A percentile compares a stretch with the other conserved stretches of the same genome.
Conservation (phyloP, 2,113 vertebrate genomes). For the Pristiophorus japonicus region DNA sequence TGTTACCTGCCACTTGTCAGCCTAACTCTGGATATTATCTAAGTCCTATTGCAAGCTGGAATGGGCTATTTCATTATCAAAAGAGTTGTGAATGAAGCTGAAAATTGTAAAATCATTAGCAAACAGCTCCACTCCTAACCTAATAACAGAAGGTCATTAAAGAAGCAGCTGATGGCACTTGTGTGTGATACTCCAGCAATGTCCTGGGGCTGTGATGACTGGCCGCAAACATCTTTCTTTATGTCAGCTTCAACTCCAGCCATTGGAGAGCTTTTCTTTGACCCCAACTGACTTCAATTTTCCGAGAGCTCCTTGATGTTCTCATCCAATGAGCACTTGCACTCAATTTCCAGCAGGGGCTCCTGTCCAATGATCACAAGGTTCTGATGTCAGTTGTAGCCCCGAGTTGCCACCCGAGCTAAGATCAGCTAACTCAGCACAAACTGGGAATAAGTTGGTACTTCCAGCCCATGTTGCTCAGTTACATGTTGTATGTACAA, state of each 20-base stretch:
- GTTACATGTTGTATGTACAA: neutral
- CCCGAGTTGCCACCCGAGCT: neutral
- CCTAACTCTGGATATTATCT: too few species aligned
- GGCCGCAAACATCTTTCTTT: neutral
- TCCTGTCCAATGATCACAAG: neutral
- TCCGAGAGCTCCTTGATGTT: neutral
- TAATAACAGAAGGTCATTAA: too few species aligned
- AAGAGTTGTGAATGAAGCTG: too few species aligned
- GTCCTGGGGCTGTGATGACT: neutral
- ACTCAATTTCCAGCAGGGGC: neutral
- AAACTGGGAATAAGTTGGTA: neutral
- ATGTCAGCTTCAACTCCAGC: neutral
- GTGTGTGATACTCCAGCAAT: neutral
- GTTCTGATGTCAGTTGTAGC: neutral
- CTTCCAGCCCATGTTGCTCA: neutral
- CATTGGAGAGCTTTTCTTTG: neutral
- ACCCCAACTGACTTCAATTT: neutral
- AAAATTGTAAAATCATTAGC: too few species aligned
- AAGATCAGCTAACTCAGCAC: neutral
- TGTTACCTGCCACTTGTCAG: too few species aligned
- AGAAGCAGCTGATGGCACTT: neutral
- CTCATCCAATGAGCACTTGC: neutral
- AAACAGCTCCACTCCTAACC: too few species aligned
- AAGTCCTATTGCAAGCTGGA: too few species aligned
- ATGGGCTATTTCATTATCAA: too few species aligned